Conservation (phyloP, 2,113 vertebrate species). For the Hemichromis elongatus region DNA sequence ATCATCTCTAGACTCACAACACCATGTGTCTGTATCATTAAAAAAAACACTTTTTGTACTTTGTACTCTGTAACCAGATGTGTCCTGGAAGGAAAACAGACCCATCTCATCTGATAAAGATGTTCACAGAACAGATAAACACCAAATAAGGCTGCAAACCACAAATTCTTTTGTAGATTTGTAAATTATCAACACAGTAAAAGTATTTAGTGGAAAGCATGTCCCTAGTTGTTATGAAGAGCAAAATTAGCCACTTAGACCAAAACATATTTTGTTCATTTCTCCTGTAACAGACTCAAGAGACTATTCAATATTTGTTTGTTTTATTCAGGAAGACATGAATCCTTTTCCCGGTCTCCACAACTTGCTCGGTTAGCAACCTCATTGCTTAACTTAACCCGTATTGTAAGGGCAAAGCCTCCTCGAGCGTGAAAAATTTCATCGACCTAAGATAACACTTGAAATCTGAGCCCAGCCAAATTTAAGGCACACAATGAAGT, state of each 20-base stretch:
- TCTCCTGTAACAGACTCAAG: background rate
- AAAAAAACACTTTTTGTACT: background rate
- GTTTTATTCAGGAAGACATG: background rate
- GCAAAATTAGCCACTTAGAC: background rate
- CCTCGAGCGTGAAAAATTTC: background rate
- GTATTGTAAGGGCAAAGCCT: background rate
- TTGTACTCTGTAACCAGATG: background rate
- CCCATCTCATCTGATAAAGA: background rate
- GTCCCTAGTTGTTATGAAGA: background rate
- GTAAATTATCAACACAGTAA: background rate
- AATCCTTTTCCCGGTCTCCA: background rate
- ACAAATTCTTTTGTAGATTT: background rate
- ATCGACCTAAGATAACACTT: background rate
- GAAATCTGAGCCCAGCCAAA: background rate
- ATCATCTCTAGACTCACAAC: background rate
- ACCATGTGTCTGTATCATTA: background rate
- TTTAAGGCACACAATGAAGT: background rate
- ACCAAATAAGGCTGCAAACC: background rate
- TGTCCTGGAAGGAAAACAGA: background rate
- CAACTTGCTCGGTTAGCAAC: background rate
- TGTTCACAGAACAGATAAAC: background rate
- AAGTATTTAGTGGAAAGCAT: background rate
- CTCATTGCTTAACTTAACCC: background rate
- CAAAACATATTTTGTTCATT: background rate
- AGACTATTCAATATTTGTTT: background rate